phyloP scores from a whole-genome alignment of 2,888 invertebrate species.

The Xylota segnis region DNA sequence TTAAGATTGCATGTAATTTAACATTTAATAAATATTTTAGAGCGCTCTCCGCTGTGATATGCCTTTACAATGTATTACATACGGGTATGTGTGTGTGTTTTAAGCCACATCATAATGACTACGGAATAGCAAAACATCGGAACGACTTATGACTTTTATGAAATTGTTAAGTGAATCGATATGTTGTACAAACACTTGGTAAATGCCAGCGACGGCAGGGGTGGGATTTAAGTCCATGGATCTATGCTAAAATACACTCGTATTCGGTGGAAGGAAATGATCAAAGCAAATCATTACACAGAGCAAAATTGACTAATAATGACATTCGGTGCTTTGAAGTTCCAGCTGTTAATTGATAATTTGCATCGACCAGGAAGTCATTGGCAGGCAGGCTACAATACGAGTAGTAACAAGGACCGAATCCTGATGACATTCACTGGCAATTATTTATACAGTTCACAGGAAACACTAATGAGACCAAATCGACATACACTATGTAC shows the following conservation, averaged over 20 bases:
- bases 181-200: constrained; percentile 31
- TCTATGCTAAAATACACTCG: background rate
- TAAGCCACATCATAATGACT: constrained; percentile 27
- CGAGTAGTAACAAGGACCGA: too few species aligned
- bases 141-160: constrained; percentile 21
- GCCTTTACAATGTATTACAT: constrained; percentile 10
- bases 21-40: constrained; percentile 70
- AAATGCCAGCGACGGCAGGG: background rate
- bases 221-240: background rate
- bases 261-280: background rate
- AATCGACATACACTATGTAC: too few species aligned
- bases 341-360: background rate
- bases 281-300: background rate
- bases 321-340: background rate
- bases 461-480: too few species aligned
- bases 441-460: too few species aligned
- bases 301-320: background rate
- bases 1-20: constrained; percentile 72
- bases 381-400: too few species aligned
- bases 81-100: too few species aligned
- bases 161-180: constrained; percentile 49
- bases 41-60: constrained; percentile 20
- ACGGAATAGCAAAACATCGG: constrained; percentile 24
- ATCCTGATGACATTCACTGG: too few species aligned
- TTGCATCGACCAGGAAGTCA: background rate